Evolutionary conservation across 2,888 invertebrate species (phyloP), one percentile per base, ranked within the genome.

Genomic region (Pollenia labialis): DNA sequence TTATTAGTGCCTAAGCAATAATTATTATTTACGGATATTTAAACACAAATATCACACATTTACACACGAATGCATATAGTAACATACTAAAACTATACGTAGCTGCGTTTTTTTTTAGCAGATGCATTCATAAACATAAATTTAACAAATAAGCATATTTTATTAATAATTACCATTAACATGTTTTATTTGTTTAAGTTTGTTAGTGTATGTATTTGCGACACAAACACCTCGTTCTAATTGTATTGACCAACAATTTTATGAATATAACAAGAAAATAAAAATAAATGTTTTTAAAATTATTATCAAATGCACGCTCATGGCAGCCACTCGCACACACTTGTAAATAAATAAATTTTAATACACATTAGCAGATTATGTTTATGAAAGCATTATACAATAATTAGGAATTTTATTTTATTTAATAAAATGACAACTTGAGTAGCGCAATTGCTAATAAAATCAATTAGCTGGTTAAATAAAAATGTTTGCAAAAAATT

Each of bases 1-100:
- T 80, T 75, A 32, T 18, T 6, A 44, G 11, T 42, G n/a, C 18
- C 10, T 46, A 56, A 62, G 62, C 40, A 80, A 75, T 68, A 48
- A 84, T 66, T 84, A 42, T 69, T 84, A 62, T 85, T 68, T 85
- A 75, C 14, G 62, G 18, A 23, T 75, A 75, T 69, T 75, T 75
- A 60, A 69, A 50, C 16, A 44, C 42, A 71, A 54, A 50, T 46
- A 12, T 44, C 18, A 74, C 32, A 60, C n/a, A 44, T 42, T 60
- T n/a, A 44, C 4, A 40, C 4, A 64, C 8, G 16, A 12, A 11
- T 42, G 10, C n/a, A 62, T 9, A 40, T 10, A 54, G 3, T 12
- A 18, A 48, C 4, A 76, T 44, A 42, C 46, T 56, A 44, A 11
- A 23, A 10, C 14, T 50, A 32, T 1, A 14, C 23, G 46, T 32